Conservation (phyloP, 92 coral and sea anemone species). For the Parazoanthus atlanticus region DNA sequence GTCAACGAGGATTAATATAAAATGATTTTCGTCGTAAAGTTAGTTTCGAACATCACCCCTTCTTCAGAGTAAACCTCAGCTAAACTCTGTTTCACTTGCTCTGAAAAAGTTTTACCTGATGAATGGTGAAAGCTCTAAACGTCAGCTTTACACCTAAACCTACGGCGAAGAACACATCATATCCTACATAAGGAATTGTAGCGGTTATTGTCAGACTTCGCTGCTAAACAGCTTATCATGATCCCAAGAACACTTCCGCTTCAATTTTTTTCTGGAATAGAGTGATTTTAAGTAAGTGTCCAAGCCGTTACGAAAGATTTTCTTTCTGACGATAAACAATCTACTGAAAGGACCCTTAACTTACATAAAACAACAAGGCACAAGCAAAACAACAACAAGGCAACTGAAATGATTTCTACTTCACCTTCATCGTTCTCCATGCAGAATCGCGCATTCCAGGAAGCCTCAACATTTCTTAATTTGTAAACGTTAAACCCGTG, state of each 20-base stretch:
- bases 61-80: no score
- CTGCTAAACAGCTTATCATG: neutral
- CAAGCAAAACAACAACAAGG: neutral
- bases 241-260: neutral
- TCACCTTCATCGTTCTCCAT: conserved; percentile 10
- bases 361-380: neutral
- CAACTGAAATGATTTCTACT: neutral
- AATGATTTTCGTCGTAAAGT: no score
- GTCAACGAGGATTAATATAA: no score
- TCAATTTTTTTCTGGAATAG: no score
- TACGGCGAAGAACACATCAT: no score
- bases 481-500: conserved; percentile 17
- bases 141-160: no score
- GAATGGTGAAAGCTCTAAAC: no score
- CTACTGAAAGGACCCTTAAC: neutral
- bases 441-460: conserved; percentile 19
- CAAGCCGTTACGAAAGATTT: neutral
- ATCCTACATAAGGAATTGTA: no score
- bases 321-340: no score
- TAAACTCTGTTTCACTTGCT: no score
- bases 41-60: no score
- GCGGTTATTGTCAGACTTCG: neutral
- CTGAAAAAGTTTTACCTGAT: no score
- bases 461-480: neutral
- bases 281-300: neutral